These are phyloP conservation scores for Onthophagus sagittarius DNA, from an alignment of 2,888 invertebrate genomes.

Conservation along the genomic window DNA sequence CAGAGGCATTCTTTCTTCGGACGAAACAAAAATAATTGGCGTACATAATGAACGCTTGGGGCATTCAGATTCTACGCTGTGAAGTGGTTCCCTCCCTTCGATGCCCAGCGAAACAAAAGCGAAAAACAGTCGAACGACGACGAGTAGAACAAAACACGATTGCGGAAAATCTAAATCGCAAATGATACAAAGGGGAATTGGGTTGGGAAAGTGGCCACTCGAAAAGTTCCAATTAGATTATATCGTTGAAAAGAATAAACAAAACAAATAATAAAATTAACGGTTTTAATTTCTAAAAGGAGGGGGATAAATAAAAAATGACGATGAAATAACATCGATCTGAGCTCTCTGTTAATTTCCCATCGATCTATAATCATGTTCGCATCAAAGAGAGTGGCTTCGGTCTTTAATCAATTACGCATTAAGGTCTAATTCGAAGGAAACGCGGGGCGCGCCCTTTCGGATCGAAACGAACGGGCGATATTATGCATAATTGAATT, in stretches of 20 bases:
- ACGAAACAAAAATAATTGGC: slow-evolving; percentile 15
- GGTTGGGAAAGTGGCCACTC: slow-evolving; percentile 28
- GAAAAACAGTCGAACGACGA: not conserved
- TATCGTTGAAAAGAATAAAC: not conserved
- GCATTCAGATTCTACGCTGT: not conserved
- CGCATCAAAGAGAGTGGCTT: slow-evolving; percentile 6
- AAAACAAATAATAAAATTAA: not conserved
- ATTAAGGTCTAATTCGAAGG: not conserved
- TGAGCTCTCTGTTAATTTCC: not conserved
- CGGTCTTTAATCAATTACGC: slow-evolving; percentile 9
- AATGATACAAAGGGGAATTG: slow-evolving; percentile 37
- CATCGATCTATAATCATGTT: not conserved
- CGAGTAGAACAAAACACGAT: slow-evolving; percentile 28
- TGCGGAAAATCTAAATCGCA: slow-evolving; percentile 42
- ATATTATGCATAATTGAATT: slow-evolving; percentile 8
- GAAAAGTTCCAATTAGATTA: not conserved
- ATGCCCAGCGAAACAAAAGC: not conserved
- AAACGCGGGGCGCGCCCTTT: slow-evolving; percentile 5
- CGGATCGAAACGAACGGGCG: not conserved
- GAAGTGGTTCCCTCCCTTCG: not conserved
- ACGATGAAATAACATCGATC: too few species aligned
- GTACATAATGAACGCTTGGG: slow-evolving; percentile 14
- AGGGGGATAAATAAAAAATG: too few species aligned
- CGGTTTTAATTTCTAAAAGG: too few species aligned
- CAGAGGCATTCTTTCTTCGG: not conserved